Conservation (phyloP, 2,797 vertebrate species). For the Bufotes viridis region DNA sequence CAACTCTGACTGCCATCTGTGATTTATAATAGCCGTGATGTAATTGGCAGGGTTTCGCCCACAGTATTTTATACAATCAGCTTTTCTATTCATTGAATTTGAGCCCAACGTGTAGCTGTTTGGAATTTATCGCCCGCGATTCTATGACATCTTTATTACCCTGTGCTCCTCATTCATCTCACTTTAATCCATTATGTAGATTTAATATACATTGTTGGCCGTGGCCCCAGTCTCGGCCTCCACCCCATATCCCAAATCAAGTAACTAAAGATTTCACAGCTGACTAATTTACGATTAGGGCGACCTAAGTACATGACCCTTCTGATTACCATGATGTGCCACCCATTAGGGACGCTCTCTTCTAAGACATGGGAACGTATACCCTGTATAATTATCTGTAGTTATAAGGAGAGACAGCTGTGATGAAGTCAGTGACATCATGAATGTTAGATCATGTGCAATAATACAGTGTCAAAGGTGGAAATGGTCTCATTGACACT, state of each 20-base stretch:
- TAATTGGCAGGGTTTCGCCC: not conserved
- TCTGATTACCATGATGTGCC: not conserved
- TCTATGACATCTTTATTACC: slow-evolving; percentile 3
- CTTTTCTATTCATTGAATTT: not conserved
- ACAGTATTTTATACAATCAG: not conserved
- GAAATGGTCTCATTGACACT: not conserved
- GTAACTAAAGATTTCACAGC: slow-evolving; percentile 3
- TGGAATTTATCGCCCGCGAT: not conserved
- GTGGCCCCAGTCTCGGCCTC: not conserved
- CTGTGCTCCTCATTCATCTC: not conserved
- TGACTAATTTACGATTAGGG: not conserved
- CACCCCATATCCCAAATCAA: not conserved
- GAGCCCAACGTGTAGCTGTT: too few species aligned
- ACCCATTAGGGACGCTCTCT: slow-evolving; percentile 25
- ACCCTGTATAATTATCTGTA: not conserved
- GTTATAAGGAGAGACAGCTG: slow-evolving; percentile 8
- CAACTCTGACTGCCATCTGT: not conserved
- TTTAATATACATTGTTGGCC: slow-evolving; percentile 3
- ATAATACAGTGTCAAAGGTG: not conserved
- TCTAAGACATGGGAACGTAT: not conserved
- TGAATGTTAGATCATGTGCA: not conserved
- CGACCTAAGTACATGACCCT: slow-evolving; percentile 10
- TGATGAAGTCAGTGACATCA: slow-evolving; percentile 13
- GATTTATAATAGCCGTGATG: not conserved
- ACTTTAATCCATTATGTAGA: not conserved